Percentiles rank a stretch among this genome's conserved stretches.
phyloP scores from a whole-genome alignment of 2,113 vertebrate species.

The Gavialis gangeticus region DNA sequence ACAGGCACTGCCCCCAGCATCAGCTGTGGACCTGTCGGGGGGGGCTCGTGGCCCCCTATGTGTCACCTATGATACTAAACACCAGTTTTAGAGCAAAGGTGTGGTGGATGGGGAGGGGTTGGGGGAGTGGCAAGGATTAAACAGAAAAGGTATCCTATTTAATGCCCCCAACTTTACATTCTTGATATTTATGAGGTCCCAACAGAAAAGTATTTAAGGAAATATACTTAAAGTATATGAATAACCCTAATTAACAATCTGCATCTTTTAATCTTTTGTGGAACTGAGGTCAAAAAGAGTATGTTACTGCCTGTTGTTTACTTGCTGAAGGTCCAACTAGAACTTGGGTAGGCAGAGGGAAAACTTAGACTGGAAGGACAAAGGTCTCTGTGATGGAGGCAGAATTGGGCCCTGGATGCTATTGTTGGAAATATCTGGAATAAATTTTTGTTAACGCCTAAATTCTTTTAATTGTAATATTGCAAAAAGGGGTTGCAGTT shows the following conservation, averaged over 20 bases:
- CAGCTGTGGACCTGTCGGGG: too few species aligned
- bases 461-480: not conserved
- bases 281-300: not conserved
- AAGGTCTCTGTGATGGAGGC: not conserved
- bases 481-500: not conserved
- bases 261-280: not conserved
- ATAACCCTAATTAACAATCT: not conserved
- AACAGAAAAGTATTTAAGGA: not conserved
- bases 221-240: not conserved
- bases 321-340: not conserved
- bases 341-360: not conserved
- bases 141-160: not conserved
- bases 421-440: not conserved
- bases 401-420: not conserved
- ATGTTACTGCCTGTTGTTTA: not conserved
- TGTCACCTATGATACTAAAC: too few species aligned
- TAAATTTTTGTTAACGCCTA: not conserved
- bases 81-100: not conserved
- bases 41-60: too few species aligned
- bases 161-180: not conserved
- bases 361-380: not conserved
- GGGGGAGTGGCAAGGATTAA: not conserved
- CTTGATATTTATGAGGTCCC: not conserved
- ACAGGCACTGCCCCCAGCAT: too few species aligned
- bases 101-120: too few species aligned